Base-by-base conservation (phyloP, 2,113 vertebrate genomes). In the Orcinus orca region DNA sequence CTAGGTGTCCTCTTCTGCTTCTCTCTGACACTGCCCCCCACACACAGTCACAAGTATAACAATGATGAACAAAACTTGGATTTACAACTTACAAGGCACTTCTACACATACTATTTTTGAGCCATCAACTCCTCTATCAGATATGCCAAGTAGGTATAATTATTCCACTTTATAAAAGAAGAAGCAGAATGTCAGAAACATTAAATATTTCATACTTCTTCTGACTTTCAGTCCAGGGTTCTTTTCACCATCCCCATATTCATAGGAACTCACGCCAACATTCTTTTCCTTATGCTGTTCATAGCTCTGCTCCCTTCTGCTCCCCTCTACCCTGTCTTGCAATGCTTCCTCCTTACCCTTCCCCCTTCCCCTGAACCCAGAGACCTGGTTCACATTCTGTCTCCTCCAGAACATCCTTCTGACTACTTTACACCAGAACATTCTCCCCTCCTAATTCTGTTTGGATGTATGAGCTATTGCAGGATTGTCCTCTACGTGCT, bases 101-200 rank as follows among this genome's bases (percentile, higher is more conserved):
- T 79, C 67, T 17, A 63, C 26, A 77, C 76, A 53, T 44, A 68
- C 25, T 79, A 62, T 62, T 77, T 85, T 87, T 58, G 17, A 86
- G n/a, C 21, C 25, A 44, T 62, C 26, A n/a, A 79, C 29, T 88
- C 25, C 33, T 71, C 31, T 79, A 2, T 86, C 47, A 79, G 47
- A 47, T 25, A 88, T 8, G 10, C 76, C 74, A 92, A 80, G 8
- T 44, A 63, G 47, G 20, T 31, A 38, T 31, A 60, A 77, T 68
- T 79, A 82, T 60, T 88, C 44, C 50, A 4, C 44, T 58, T 82
- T 81, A 53, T 8, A 63, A 36, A 80, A 62, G 31, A 93, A 95
- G 73, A 77, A 82, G 47, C 21, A 95, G 38, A 84, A 93, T 71
- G 26, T 84, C 80, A 77, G 65, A 92, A 95, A 67, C 21, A 55